Conservation (phyloP, 2,888 invertebrate species). For the Hanleya hanleyi region DNA sequence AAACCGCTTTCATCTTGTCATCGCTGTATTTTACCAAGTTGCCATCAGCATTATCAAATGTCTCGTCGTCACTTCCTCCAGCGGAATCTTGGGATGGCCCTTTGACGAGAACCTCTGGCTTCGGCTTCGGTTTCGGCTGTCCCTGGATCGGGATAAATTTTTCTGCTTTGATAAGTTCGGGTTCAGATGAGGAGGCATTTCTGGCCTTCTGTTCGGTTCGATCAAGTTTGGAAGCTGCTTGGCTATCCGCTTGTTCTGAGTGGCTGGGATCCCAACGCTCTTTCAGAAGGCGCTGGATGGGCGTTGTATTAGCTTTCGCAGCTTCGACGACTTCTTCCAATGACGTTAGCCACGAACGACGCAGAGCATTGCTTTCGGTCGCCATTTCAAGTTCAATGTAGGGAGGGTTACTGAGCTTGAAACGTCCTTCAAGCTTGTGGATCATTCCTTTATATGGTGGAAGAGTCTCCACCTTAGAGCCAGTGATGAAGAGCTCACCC, state of each 20-base stretch:
- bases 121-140: background rate
- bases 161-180: background rate
- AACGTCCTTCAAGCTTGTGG: slow-evolving; percentile 14
- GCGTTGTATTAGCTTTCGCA: slow-evolving; percentile 14
- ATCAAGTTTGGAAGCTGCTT: background rate
- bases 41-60: slow-evolving; percentile 4
- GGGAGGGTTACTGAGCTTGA: slow-evolving; percentile 33
- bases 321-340: slow-evolving; percentile 20
- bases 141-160: no score
- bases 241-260: background rate
- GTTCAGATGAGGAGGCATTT: background rate
- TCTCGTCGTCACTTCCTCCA: background rate
- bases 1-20: slow-evolving; percentile 37
- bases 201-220: background rate
- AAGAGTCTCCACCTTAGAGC: background rate
- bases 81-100: background rate
- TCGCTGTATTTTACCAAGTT: slow-evolving; percentile 15
- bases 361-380: slow-evolving; percentile 1
- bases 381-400: slow-evolving; percentile 35
- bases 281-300: slow-evolving; percentile 15
- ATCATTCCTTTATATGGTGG: background rate
- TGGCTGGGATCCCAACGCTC: slow-evolving; percentile 3
- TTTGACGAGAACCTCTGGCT: background rate
- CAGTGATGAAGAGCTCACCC: background rate
- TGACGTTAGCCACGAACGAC: slow-evolving; percentile 17